Conservation (phyloP, 2,888 invertebrate genomes). For the Cephus pulcher region DNA sequence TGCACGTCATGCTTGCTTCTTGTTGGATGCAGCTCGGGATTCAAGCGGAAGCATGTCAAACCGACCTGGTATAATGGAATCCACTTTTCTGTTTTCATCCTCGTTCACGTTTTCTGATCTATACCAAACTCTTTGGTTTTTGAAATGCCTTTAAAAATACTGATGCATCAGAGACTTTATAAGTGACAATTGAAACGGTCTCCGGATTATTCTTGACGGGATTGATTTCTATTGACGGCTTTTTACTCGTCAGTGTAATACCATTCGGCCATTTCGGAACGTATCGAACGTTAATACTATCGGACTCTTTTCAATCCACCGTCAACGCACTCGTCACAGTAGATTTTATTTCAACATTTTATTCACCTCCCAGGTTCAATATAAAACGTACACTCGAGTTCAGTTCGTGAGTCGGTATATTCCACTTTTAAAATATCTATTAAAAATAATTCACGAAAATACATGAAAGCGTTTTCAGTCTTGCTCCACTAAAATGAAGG, state of each 20-base stretch:
- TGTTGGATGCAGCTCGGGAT: neutral
- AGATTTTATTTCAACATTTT: neutral
- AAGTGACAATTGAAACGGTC: neutral
- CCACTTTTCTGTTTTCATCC: neutral
- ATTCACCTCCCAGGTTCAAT: neutral
- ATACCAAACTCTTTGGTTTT: neutral
- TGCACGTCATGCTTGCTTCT: neutral
- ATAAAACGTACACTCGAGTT: neutral
- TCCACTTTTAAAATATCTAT: neutral
- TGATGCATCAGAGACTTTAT: neutral
- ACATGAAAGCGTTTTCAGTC: neutral
- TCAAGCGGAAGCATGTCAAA: neutral
- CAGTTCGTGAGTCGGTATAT: neutral
- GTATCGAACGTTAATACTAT: neutral
- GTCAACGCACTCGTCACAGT: neutral
- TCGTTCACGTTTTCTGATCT: neutral
- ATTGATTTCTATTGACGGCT: neutral
- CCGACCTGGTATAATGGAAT: neutral
- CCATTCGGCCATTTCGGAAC: neutral
- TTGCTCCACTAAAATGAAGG: neutral
- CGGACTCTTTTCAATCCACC: neutral
- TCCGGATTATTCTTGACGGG: neutral
- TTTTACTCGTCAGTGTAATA: neutral
- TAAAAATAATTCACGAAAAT: neutral
- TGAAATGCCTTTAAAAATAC: neutral